Percentiles rank a stretch among this genome's conserved stretches.
Conservation (phyloP, 2,888 invertebrate species). For the Eupithecia subumbrata region DNA sequence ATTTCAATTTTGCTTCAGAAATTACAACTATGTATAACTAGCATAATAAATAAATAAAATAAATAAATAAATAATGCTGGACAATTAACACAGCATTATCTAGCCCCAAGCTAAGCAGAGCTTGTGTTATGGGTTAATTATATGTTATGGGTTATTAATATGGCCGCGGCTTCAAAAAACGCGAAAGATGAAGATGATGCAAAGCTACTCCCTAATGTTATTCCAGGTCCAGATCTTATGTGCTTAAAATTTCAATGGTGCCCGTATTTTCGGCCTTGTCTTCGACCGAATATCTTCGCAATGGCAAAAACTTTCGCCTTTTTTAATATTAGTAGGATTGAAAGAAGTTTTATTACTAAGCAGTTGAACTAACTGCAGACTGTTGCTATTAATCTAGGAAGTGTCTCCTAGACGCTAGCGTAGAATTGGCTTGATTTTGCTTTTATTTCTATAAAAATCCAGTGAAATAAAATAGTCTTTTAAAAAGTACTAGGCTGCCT, state of each 20-base stretch:
- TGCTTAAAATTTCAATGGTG: not conserved
- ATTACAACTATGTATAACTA: not conserved
- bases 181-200: too few species aligned
- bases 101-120: too few species aligned
- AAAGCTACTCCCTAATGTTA: not conserved
- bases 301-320: not conserved
- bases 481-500: not conserved
- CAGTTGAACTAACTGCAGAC: not conserved
- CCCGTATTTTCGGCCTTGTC: too few species aligned
- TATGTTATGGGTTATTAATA: too few species aligned
- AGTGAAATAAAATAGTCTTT: not conserved
- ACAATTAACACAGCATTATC: too few species aligned
- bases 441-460: conserved; percentile 10
- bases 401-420: not conserved
- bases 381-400: not conserved
- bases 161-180: too few species aligned
- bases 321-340: not conserved
- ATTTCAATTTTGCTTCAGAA: conserved; percentile 16
- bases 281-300: not conserved
- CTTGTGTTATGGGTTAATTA: too few species aligned
- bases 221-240: not conserved
- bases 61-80: too few species aligned
- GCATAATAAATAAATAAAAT: too few species aligned
- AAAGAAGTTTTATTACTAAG: not conserved
- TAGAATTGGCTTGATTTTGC: not conserved